Evolutionary conservation across 92 coral and sea anemone genomes (phyloP).

Genomic region (Parazoanthus swiftii): DNA sequence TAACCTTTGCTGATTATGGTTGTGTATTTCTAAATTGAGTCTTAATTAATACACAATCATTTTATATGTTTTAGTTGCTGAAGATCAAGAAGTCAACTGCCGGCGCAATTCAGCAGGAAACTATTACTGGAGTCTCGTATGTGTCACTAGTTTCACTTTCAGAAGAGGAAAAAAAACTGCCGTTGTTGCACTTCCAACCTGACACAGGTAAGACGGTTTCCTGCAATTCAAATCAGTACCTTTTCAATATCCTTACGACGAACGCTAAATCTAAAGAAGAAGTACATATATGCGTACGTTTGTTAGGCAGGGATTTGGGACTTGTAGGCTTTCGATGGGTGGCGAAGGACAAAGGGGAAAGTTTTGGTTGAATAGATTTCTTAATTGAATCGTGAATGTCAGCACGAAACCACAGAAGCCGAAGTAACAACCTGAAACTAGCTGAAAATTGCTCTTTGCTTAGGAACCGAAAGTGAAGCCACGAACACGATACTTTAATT

Average conservation of each 20-base stretch:
- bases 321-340: neutral
- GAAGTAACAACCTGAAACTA: too few species aligned
- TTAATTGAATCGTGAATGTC: neutral
- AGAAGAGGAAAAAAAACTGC: conserved; percentile 14
- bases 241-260: neutral
- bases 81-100: neutral
- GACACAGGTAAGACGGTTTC: conserved; percentile 2
- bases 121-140: conserved; percentile 26
- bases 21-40: neutral
- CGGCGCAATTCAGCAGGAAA: neutral
- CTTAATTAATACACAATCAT: neutral
- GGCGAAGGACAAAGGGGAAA: neutral
- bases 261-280: neutral
- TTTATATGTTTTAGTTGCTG: neutral
- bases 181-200: conserved; percentile 10
- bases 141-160: conserved; percentile 12
- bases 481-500: too few species aligned
- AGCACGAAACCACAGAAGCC: neutral
- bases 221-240: neutral
- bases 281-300: too few species aligned
- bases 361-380: neutral
- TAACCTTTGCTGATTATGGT: too few species aligned
- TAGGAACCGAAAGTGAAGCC: neutral
- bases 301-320: neutral
- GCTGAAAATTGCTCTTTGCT: neutral